These are phyloP conservation scores for Aramus guarauna DNA, from an alignment of 2,113 vertebrate species.

Conservation along the genomic window DNA sequence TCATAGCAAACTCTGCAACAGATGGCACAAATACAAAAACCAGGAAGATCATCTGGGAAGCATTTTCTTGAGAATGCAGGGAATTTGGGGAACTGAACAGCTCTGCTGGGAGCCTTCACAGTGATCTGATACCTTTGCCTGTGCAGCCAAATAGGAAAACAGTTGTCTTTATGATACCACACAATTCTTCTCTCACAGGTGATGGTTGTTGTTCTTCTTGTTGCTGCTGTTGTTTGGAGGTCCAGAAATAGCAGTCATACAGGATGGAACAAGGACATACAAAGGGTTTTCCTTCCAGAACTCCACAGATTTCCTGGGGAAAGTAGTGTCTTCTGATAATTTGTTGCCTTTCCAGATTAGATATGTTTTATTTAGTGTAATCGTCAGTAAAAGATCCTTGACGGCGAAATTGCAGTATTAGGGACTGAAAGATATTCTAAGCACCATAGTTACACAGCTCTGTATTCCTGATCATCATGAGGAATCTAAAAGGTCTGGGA, in stretches of 20 bases:
- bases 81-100: neutral
- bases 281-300: neutral
- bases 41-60: neutral
- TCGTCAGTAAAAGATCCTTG: neutral
- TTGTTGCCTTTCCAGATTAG: neutral
- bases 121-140: neutral
- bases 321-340: neutral
- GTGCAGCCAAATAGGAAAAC: neutral
- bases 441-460: rapidly evolving
- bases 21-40: neutral
- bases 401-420: neutral
- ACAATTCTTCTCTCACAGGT: neutral
- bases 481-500: neutral
- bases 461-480: neutral
- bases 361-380: neutral
- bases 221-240: neutral
- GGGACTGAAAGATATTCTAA: neutral
- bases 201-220: neutral
- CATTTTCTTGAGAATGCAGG: neutral
- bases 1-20: neutral
- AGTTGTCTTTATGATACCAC: neutral
- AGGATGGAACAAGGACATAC: neutral
- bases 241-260: neutral
- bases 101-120: neutral
- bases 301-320: neutral